Percentiles rank a stretch among this genome's conserved stretches.
Conservation (phyloP, 2,113 vertebrate genomes). For the Fulica atra region DNA sequence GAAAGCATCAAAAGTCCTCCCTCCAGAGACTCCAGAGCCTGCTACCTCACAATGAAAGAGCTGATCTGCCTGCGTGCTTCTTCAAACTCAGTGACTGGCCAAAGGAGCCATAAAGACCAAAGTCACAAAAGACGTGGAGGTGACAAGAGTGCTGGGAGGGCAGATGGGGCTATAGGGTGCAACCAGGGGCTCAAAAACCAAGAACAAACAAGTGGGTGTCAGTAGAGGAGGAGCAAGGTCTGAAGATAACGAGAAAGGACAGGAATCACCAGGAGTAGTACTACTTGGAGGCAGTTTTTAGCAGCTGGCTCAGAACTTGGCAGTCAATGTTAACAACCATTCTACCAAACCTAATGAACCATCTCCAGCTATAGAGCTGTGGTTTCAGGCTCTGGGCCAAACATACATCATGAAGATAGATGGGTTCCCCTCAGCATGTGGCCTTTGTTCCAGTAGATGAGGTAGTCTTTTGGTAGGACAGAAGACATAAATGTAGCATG, state of each 20-base stretch:
- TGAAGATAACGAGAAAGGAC: neutral
- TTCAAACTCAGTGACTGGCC: neutral
- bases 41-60: neutral
- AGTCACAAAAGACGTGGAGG: neutral
- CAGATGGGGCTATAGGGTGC: neutral
- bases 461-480: conserved; percentile 13
- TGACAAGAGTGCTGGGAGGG: neutral
- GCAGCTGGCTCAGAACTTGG: neutral
- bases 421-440: conserved; percentile 9
- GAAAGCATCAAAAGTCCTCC: neutral
- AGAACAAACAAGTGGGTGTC: neutral
- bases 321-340: conserved; percentile 1
- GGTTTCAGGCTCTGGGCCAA: neutral
- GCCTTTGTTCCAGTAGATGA: conserved; percentile 37
- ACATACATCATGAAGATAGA: conserved; percentile 9
- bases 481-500: neutral
- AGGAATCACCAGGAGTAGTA: neutral
- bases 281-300: conserved; percentile 4
- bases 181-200: neutral
- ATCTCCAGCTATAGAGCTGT: conserved; percentile 9
- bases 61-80: neutral
- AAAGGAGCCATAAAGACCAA: neutral
- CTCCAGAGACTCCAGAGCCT: neutral
- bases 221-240: neutral
- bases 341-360: conserved; percentile 11